Percentiles rank a stretch among this genome's conserved stretches.
These are phyloP conservation scores for Climacteris rufus DNA, from an alignment of 2,113 vertebrate species.

Conservation along the genomic window DNA sequence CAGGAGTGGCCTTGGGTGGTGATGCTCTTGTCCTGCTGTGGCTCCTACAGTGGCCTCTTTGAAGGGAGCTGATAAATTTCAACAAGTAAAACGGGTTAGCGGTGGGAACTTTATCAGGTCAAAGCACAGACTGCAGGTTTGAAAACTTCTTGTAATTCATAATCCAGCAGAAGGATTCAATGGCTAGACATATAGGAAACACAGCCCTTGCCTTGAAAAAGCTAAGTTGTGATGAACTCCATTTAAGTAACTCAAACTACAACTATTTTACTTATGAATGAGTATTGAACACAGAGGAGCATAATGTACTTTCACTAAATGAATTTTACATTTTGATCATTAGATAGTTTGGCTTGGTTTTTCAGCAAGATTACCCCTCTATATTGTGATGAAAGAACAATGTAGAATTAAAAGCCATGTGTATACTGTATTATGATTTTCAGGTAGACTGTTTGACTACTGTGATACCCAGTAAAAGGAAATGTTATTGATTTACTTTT, in stretches of 20 bases:
- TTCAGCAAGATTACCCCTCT: not conserved
- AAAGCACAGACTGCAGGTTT: not conserved
- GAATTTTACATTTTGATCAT: not conserved
- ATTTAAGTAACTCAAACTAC: not conserved
- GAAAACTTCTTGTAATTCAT: not conserved
- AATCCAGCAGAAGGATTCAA: not conserved
- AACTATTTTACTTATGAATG: not conserved
- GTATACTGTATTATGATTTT: not conserved
- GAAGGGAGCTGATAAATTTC: not conserved
- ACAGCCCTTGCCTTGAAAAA: not conserved
- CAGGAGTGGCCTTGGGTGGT: no score
- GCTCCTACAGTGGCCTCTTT: not conserved
- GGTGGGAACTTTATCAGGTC: not conserved
- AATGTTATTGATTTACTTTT: constrained; percentile 16
- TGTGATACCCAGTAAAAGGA: not conserved
- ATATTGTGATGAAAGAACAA: not conserved
- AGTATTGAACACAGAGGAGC: not conserved
- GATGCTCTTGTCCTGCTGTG: not conserved
- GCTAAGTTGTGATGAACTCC: not conserved
- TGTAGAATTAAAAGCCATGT: not conserved
- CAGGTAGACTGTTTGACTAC: not conserved
- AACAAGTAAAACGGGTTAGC: rapidly evolving
- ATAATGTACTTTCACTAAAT: not conserved
- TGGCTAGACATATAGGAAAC: not conserved
- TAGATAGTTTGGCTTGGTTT: not conserved